phyloP scores from a whole-genome alignment of 2,888 invertebrate genomes.

The Pimpla rufipes region DNA sequence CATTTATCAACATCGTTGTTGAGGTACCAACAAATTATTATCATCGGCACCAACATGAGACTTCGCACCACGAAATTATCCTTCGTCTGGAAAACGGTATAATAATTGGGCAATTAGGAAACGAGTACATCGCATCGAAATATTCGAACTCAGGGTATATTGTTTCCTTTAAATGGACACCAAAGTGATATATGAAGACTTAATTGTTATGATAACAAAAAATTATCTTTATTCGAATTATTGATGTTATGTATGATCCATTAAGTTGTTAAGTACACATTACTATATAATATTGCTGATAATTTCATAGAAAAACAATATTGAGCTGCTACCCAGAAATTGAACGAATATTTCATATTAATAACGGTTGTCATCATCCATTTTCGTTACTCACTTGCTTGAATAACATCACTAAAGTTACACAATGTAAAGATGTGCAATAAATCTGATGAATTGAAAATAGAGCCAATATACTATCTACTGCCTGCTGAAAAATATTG shows the following conservation, averaged over 20 bases:
- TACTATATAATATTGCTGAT: neutral
- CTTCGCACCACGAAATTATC: neutral
- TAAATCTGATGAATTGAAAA: neutral
- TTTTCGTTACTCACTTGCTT: neutral
- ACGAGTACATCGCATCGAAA: slow-evolving; percentile 1
- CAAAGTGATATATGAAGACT: neutral
- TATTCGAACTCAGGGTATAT: slow-evolving; percentile 3
- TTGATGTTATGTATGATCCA: neutral
- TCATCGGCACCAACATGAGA: too few relatives aligned
- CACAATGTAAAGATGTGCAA: neutral
- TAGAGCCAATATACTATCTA: neutral
- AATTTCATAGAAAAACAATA: neutral
- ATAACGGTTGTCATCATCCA: neutral
- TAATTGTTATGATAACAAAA: neutral
- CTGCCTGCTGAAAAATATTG: neutral
- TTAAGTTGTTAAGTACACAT: neutral
- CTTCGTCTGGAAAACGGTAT: neutral
- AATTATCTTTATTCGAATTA: neutral
- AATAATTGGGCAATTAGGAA: neutral
- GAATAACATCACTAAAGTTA: neutral
- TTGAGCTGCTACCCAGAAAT: neutral
- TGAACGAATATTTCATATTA: neutral
- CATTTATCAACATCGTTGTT: neutral
- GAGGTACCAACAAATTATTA: neutral
- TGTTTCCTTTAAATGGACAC: neutral